Evolutionary conservation across 2,888 invertebrate species (phyloP).

Genomic region (Cheilosia soror): DNA sequence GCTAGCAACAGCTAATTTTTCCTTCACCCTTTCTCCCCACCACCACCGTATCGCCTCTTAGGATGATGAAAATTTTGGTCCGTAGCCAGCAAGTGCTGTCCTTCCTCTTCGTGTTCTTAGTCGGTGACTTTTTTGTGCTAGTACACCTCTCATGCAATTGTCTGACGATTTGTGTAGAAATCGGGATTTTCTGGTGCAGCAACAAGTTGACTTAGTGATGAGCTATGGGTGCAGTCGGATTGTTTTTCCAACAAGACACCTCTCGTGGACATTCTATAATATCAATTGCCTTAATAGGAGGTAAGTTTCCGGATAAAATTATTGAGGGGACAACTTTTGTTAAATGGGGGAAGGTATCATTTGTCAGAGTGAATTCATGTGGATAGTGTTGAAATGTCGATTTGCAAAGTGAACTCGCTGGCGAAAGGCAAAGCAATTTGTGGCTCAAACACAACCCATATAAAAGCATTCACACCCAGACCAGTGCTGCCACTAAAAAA

Average conservation of each 20-base stretch:
- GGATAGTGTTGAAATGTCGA: conserved; percentile 11
- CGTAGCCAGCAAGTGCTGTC: conserved; percentile 60
- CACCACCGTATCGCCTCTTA: conserved; percentile 4
- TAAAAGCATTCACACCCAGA: no score
- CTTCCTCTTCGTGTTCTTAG: conserved; percentile 56
- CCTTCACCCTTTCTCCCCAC: conserved; percentile 31
- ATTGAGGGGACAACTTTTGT: conserved; percentile 45
- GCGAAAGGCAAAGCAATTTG: background rate
- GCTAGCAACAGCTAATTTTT: conserved; percentile 74
- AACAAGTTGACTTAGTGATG: conserved; percentile 70
- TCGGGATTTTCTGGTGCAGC: conserved; percentile 62
- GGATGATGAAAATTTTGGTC: conserved; percentile 67
- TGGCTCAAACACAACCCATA: background rate
- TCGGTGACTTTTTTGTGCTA: conserved; percentile 64
- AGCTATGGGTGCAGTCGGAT: conserved; percentile 57
- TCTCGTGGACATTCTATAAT: conserved; percentile 56
- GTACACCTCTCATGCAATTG: conserved; percentile 61
- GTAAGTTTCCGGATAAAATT: conserved; percentile 58
- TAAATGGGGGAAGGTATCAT: conserved; percentile 36
- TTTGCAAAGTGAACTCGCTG: conserved; percentile 14
- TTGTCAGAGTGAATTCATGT: conserved; percentile 24
- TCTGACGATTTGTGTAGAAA: conserved; percentile 70
- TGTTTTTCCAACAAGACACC: conserved; percentile 14
- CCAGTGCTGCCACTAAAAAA: no score
- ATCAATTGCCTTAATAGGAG: conserved; percentile 62